These are phyloP conservation scores for Epinephelus lanceolatus DNA, from an alignment of 2,113 vertebrate species.

Conservation along the genomic window DNA sequence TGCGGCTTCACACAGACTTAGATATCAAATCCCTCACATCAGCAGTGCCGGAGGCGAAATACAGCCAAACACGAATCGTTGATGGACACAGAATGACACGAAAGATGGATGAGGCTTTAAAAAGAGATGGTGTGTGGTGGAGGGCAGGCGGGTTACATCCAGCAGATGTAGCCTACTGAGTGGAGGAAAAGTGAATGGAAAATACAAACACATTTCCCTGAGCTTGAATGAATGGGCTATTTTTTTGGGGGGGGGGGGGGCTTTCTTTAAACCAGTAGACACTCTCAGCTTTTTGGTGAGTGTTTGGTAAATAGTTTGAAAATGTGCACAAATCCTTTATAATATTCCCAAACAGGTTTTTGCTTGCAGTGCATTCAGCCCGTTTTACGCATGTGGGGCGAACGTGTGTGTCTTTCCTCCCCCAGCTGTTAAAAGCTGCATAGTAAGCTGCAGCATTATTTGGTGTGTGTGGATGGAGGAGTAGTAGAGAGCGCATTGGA, in stretches of 20 bases:
- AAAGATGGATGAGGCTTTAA: slow-evolving; percentile 35
- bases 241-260: neutral
- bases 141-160: neutral
- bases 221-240: neutral
- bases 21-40: slow-evolving; percentile 42
- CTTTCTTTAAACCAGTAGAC: neutral
- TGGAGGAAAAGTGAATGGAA: neutral
- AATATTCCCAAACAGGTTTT: neutral
- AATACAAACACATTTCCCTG: neutral
- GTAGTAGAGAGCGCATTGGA: slow-evolving; percentile 59
- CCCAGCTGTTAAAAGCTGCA: slow-evolving; percentile 16
- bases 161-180: neutral
- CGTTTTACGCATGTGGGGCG: neutral
- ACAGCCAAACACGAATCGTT: slow-evolving; percentile 18
- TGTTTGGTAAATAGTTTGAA: neutral
- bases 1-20: neutral
- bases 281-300: neutral
- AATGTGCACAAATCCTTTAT: neutral
- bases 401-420: neutral
- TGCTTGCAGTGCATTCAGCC: neutral
- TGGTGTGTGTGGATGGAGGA: slow-evolving; percentile 30
- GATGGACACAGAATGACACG: slow-evolving; percentile 49
- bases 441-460: slow-evolving; percentile 33
- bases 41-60: slow-evolving; percentile 31
- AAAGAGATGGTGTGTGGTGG: neutral